These are phyloP conservation scores for Euphydryas editha DNA, from an alignment of 2,888 invertebrate genomes.

Conservation along the genomic window DNA sequence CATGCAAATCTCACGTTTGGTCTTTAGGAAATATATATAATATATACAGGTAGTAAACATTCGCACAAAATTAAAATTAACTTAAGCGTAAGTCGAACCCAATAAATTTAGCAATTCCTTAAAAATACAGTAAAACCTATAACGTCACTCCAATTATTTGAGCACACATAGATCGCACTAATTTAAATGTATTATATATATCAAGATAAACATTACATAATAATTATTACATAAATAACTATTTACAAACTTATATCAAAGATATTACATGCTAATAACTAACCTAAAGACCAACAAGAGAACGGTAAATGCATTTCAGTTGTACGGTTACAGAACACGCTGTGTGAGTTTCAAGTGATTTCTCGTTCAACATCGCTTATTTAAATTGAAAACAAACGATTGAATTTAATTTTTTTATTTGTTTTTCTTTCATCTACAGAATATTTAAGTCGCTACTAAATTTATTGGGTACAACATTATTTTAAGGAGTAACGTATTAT, in stretches of 20 bases:
- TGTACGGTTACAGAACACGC: constrained; percentile 52
- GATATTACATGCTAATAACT: constrained; percentile 57
- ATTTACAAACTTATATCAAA: constrained; percentile 14
- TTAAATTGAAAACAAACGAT: constrained; percentile 68
- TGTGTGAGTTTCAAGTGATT: constrained; percentile 79
- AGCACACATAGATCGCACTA: constrained; percentile 32
- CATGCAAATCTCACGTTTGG: constrained; percentile 83
- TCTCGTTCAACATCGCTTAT: constrained; percentile 75
- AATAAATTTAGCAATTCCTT: constrained; percentile 82
- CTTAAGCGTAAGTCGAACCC: constrained; percentile 62
- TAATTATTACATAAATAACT: not conserved
- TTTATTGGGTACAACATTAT: constrained; percentile 79
- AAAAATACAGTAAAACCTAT: constrained; percentile 58
- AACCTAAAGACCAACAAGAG: constrained; percentile 81
- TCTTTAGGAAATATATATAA: constrained; percentile 73
- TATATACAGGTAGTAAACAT: constrained; percentile 53
- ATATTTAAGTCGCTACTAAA: constrained; percentile 74
- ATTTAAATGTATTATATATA: constrained; percentile 11
- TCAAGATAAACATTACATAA: not conserved
- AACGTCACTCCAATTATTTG: constrained; percentile 66
- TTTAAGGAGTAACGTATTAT: constrained; percentile 67
- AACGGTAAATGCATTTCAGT: constrained; percentile 48
- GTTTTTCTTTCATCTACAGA: constrained; percentile 60
- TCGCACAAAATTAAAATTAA: constrained; percentile 54
- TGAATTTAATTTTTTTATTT: constrained; percentile 48